Evolutionary conservation across 2,888 invertebrate species (phyloP).

Genomic region (Pachliopta kotzebuea): DNA sequence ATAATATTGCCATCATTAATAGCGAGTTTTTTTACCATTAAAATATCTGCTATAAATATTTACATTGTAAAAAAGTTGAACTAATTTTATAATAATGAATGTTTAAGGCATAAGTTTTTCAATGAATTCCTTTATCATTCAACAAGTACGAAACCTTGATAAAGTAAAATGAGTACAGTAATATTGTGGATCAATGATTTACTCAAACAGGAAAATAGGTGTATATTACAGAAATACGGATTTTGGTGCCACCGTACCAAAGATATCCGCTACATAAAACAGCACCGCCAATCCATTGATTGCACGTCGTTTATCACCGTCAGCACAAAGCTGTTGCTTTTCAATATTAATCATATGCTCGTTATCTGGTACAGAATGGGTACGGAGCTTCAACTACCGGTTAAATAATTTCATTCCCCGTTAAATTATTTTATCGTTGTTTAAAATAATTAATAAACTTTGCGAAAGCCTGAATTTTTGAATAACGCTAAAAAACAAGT

Average conservation of each 20-base stretch:
- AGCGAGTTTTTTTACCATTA: too few relatives aligned
- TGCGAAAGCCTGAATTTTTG: background rate
- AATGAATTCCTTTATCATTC: too few relatives aligned
- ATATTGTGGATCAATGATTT: too few relatives aligned
- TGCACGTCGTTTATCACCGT: constrained; percentile 66
- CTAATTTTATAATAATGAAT: too few relatives aligned
- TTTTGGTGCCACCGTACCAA: constrained; percentile 12
- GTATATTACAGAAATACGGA: constrained; percentile 5
- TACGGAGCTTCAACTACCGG: constrained; percentile 22
- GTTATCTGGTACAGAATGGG: constrained; percentile 32
- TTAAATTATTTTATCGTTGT: constrained; percentile 21
- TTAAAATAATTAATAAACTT: constrained; percentile 2
- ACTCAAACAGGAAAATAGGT: background rate
- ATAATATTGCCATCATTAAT: too few relatives aligned
- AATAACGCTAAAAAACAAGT: background rate
- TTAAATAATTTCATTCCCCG: constrained; percentile 32
- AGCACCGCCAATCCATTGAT: constrained; percentile 58
- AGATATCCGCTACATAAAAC: constrained; percentile 42
- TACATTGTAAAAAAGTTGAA: too few relatives aligned
- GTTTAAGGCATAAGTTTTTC: too few relatives aligned
- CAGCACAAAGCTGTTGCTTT: constrained; percentile 36
- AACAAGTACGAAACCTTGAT: too few relatives aligned
- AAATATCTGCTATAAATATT: too few relatives aligned
- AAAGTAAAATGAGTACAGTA: too few relatives aligned
- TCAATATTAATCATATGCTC: constrained; percentile 42